Base-by-base conservation (phyloP, 2,113 vertebrate species). In the Cairina moschata region DNA sequence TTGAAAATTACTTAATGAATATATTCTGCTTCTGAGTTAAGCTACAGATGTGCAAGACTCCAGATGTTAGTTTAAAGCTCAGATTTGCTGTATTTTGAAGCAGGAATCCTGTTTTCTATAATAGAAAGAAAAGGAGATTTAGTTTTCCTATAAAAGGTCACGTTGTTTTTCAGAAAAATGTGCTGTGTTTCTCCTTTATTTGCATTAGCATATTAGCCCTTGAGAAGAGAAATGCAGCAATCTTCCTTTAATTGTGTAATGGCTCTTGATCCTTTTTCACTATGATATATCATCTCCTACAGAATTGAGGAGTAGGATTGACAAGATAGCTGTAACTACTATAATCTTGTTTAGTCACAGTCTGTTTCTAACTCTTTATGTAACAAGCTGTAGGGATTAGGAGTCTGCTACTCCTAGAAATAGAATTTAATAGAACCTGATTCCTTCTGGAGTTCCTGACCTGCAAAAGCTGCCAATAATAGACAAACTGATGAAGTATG, bases 111-210 rank as follows among this genome's bases (percentile, higher is more conserved):
- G 32, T 50, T 85, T 76, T 69, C 26, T 54, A n/a, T 6, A 94
- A 44, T 54, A 88, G 72, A 88, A 89, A 29, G 34, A 56, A 86
- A 93, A 79, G 6, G 34, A 54, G 18, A 48, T 1, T 50, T 88
- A 44, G 42, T 55, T 84, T 72, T 91, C 8, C 28, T 91, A 26
- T 79, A 69, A 95, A 96, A 95, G 56, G 75, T 94, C 86, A 93
- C 38, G 42, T 60, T 94, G 38, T 80, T 94, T 91, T 94, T 73
- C 59, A 89, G 60, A 85, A 88, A 95, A 95, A 88, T 62, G 29
- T 78, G 29, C 34, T 91, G 11, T 72, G 34, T 90, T 93, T 83
- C 28, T 86, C n/a, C 48, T 77, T 58, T 85, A 75, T 74, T 71
- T 25, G 32, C 10, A 36, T 90, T 81, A 86, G 20, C 52, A 79